Conservation (phyloP, 1,140 invertebrate species). For the Ectropis grisescens region DNA sequence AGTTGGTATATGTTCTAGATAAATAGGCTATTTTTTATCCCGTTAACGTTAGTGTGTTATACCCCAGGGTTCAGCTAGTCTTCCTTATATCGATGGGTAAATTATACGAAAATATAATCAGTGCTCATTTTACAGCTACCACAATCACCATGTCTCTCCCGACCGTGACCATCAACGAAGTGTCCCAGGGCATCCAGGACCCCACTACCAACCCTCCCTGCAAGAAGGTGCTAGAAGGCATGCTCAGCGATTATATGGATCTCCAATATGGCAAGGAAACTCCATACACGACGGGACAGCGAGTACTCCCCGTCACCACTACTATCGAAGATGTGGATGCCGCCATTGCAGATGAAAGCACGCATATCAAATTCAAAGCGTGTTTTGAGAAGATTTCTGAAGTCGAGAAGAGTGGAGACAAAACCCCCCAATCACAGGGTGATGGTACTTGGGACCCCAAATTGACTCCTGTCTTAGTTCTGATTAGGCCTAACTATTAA, state of each 20-base stretch:
- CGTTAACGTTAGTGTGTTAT: no score
- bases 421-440: slow-evolving; percentile 30
- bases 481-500: slow-evolving; percentile 34
- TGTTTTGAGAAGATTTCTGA: slow-evolving; percentile 40
- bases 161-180: slow-evolving; percentile 38
- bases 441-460: slow-evolving; percentile 48
- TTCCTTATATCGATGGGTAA: no score
- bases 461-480: slow-evolving; percentile 39
- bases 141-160: slow-evolving; percentile 32
- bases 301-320: slow-evolving; percentile 31
- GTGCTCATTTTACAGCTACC: no score
- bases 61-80: no score
- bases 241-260: slow-evolving; percentile 56
- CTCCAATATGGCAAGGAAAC: slow-evolving; percentile 44
- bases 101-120: no score
- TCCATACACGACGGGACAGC: slow-evolving; percentile 50
- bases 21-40: no score
- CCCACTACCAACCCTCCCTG: slow-evolving; percentile 21
- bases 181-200: slow-evolving; percentile 33
- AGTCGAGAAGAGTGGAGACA: slow-evolving; percentile 36
- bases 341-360: slow-evolving; percentile 19
- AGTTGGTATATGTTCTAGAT: no score
- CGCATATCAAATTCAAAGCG: slow-evolving; percentile 35
- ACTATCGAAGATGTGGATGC: slow-evolving; percentile 39
- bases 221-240: slow-evolving; percentile 47